Base-by-base conservation (phyloP, 2,888 invertebrate genomes). In the Diarsia dahlii region DNA sequence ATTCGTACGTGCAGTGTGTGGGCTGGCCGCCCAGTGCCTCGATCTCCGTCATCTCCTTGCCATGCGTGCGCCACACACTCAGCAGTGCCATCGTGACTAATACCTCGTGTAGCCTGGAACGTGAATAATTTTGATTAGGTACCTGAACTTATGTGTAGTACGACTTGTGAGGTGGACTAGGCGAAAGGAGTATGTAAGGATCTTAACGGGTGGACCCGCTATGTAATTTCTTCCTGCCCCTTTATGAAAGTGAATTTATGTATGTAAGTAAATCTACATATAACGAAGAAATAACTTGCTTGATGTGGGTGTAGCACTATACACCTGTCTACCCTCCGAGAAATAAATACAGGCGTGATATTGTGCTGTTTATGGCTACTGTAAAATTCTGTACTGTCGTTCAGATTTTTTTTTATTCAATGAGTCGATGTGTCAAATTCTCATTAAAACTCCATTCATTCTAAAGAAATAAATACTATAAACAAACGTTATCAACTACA, bases 1-100 rank as follows among this genome's bases (percentile, higher is more conserved):
- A 95, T 78, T 94, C 95, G 88, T 97, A 97, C n/a, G 93, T 93
- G 89, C 97, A 97, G 76, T 94, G 94, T 3, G 89, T 93, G 3
- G 95, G 93, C 46, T 89, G 88, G 3, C 94, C 89, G 1, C 92
- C 89, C 72, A 96, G 82, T 10, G 90, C 92, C 75, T 95, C 95
- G n/a, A 96, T 90, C 71, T 95, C 96, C 4, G 93, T 92, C 88
- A 94, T 84, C 82, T 94, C 94, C 84, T 94, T 91, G 80, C 88
- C 91, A 76, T 86, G 83, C 15, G 85, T 82, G 62, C 80, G 83
- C 62, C 85, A 84, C 52, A 90, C 84, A 68, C 85, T 87, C 52
- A 92, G 82, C 75, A 91, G 81, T 52, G 88, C 84, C 70, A 91
- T 74, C 60, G 88, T 74, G 39, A 93, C 68, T 23, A 91, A 79